These are phyloP conservation scores for Cyaniris semiargus DNA, from an alignment of 2,888 invertebrate species.

Conservation along the genomic window DNA sequence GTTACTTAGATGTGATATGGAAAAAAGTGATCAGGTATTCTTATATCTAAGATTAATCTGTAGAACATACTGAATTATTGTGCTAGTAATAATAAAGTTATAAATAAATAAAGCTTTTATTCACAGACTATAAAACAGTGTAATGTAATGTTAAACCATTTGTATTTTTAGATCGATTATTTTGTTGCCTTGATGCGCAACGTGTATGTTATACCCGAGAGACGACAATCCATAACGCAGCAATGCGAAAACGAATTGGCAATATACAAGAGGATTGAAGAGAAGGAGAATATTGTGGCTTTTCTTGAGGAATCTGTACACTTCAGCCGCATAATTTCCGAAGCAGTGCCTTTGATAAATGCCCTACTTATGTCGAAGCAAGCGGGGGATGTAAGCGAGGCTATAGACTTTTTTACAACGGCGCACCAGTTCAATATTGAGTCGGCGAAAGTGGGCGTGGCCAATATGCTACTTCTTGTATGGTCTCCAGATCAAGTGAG, in stretches of 20 bases:
- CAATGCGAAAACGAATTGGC: constrained; percentile 71
- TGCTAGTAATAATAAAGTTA: no score
- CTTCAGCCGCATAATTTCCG: constrained; percentile 71
- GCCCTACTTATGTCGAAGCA: constrained; percentile 86
- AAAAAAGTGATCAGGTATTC: constrained; percentile 72
- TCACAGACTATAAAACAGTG: neutral
- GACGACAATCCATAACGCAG: constrained; percentile 58
- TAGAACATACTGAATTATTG: no score
- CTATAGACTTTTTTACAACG: constrained; percentile 92
- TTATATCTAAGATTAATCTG: neutral
- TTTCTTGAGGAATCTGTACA: constrained; percentile 85
- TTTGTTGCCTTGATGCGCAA: constrained; percentile 71
- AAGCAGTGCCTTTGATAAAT: constrained; percentile 82
- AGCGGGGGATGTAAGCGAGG: constrained; percentile 91
- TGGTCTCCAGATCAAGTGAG: constrained; percentile 88
- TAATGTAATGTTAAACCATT: neutral
- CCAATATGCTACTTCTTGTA: constrained; percentile 88
- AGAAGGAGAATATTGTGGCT: constrained; percentile 83
- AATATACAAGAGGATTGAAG: constrained; percentile 77
- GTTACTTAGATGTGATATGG: constrained; percentile 69
- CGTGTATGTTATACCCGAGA: constrained; percentile 66
- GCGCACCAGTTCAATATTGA: constrained; percentile 89
- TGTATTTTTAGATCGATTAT: constrained; percentile 62
- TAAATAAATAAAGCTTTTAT: neutral
- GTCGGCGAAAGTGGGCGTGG: constrained; percentile 85